These are phyloP conservation scores for Capitulum mitella DNA, from an alignment of 2,888 invertebrate species.

Conservation along the genomic window DNA sequence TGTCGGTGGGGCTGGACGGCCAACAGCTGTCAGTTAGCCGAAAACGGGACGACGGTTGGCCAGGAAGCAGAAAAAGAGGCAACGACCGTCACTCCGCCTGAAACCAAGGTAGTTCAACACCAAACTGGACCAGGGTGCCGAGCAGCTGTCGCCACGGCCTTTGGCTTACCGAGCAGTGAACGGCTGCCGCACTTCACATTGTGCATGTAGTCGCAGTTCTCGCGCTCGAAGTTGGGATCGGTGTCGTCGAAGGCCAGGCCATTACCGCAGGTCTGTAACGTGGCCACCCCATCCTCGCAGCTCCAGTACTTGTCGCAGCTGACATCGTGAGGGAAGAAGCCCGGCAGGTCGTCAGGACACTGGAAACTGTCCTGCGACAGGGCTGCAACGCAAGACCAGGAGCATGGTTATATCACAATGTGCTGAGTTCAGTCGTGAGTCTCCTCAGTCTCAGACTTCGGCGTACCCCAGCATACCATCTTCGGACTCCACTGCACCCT, in stretches of 20 bases:
- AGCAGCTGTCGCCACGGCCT: no score
- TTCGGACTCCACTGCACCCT: slow-evolving; percentile 49
- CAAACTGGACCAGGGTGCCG: no score
- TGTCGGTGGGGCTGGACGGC: no score
- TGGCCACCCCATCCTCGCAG: slow-evolving; percentile 79
- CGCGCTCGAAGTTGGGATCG: slow-evolving; percentile 81
- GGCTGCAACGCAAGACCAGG: slow-evolving; percentile 52
- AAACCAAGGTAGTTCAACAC: no score
- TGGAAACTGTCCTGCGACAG: slow-evolving; percentile 58
- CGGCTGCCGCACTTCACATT: slow-evolving; percentile 89
- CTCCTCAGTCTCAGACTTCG: background rate
- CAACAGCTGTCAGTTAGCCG: no score
- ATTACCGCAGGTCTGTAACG: slow-evolving; percentile 87
- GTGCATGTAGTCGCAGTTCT: slow-evolving; percentile 92
- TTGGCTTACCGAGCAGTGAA: no score
- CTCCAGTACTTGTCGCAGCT: slow-evolving; percentile 90
- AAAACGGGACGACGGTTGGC: no score
- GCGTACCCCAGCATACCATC: slow-evolving; percentile 35
- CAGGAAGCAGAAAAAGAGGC: no score
- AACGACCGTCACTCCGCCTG: no score
- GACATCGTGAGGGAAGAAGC: slow-evolving; percentile 36
- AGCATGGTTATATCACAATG: no score
- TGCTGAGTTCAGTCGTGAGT: no score
- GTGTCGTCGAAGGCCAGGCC: slow-evolving; percentile 84
- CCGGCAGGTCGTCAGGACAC: slow-evolving; percentile 36